Base-by-base conservation (phyloP, 2,113 vertebrate species). In the Ranitomeya imitator region DNA sequence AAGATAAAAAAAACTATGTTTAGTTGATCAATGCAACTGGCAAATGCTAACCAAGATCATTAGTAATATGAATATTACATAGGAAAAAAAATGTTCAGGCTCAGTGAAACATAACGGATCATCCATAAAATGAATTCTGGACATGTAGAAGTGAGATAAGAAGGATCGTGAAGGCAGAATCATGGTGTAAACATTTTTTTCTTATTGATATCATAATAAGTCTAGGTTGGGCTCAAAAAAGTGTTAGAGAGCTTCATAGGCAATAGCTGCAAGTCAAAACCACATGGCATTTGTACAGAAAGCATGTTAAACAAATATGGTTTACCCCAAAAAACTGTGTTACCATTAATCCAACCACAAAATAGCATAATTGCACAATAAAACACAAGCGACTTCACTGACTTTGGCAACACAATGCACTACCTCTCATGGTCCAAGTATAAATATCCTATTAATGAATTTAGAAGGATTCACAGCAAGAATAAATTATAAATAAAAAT, bases 21-120 rank as follows among this genome's bases (percentile, higher is more conserved):
- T 79, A 77, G 23, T 67, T 87, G 52, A 87, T 87, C 77, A 80
- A 80, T 87, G 60, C 6, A 57, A 59, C n/a, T n/a, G 26, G 51
- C 55, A 65, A 80, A 19, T 79, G 65, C 55, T 16, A 57, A 31
- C 37, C 14, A 67, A 79, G 21, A 55, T 12, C 37, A 79, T 52
- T 79, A 86, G 14, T 45, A 78, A 77, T 6, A 19, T 6, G 52
- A 60, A 55, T 78, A 18, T 79, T 26, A 55, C 55, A 15, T 2
- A 65, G 37, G 3, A 19, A 86, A 86, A 86, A 86, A 86, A 37
- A 1, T 55, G 15, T 11, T 71, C 9, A 77, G 85, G 19, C 80
- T 57, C 3, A 65, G 1, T 55, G 69, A 76, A 13, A n/a, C 60
- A 55, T 19, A 67, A 57, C 45, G 23, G 65, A 57, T 16, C 23